Evolutionary conservation across 2,113 vertebrate genomes (phyloP).

Genomic region (Menidia beryllina): DNA sequence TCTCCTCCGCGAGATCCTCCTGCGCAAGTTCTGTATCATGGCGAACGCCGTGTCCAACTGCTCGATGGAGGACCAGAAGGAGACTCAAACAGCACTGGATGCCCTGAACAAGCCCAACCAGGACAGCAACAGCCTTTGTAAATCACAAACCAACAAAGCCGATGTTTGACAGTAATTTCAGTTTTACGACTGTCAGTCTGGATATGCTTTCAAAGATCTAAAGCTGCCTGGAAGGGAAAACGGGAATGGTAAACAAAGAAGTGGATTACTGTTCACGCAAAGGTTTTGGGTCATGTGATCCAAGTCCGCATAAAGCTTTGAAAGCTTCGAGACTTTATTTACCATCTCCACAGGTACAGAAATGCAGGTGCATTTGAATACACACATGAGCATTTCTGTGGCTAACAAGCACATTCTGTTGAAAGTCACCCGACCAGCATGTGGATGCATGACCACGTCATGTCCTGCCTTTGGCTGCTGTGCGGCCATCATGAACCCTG

Average conservation of each 20-base stretch:
- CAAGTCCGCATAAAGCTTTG: conserved; percentile 1
- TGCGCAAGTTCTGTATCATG: conserved; percentile 90
- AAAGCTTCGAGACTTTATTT: too few relatives aligned
- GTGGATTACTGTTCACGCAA: neutral
- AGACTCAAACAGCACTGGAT: conserved; percentile 76
- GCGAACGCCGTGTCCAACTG: conserved; percentile 90
- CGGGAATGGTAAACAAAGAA: neutral
- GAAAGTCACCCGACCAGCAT: conserved; percentile 61
- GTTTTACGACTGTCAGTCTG: neutral
- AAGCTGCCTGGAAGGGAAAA: conserved; percentile 5
- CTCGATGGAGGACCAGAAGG: conserved; percentile 83
- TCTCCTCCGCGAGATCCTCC: conserved; percentile 92
- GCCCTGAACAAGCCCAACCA: conserved; percentile 76
- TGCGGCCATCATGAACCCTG: conserved; percentile 8
- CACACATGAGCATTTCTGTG: too few relatives aligned
- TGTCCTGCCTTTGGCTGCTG: conserved; percentile 1
- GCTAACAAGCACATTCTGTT: conserved; percentile 37
- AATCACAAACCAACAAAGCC: conserved; percentile 55
- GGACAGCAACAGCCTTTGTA: conserved; percentile 71
- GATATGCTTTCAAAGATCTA: neutral
- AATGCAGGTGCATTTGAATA: too few relatives aligned
- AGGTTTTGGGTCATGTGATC: conserved; percentile 13
- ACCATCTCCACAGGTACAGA: too few relatives aligned
- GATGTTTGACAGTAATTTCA: neutral
- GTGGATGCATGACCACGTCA: conserved; percentile 37